Base-by-base conservation (phyloP, 2,797 vertebrate species). In the Clamator glandarius region DNA sequence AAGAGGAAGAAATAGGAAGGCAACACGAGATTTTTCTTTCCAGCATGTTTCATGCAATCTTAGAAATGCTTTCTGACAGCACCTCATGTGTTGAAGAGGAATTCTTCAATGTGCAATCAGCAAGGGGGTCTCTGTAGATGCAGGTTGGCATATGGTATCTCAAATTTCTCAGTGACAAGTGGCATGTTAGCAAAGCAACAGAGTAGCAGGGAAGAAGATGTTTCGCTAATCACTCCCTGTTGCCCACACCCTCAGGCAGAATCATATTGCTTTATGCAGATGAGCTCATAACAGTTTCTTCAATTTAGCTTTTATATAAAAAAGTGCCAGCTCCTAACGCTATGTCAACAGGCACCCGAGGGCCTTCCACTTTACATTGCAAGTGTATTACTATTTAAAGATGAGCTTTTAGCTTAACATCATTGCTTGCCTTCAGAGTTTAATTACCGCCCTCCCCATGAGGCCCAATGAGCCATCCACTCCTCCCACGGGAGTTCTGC, bases 211-310 rank as follows among this genome's bases (percentile, higher is more conserved):
- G 93, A 97, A 96, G 95, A 96, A 96, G 97, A 97, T 91, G 90
- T 97, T 96, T 97, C 97, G 97, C 98, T 98, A 98, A 99, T 98
- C 96, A 97, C 98, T 98, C 98, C 98, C 98, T 96, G 98, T 97
- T 98, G 98, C 98, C 98, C 97, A 90, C 97, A 97, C 98, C 99
- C 98, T 97, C 89, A 95, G 99, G 99, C 99, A 94, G 97, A 98
- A 98, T 98, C 97, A 97, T 97, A 97, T 98, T 98, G 97, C 98
- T 99, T 98, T 98, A 99, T 99, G 98, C 98, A 99, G 98, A 99
- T 99, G 98, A 99, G 98, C 98, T 98, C 98, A 97, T 98, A 98
- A 98, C 98, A 98, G 98, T 98, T 98, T 97, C 98, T 97, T 97
- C 98, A 98, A 98, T 98, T 99, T 98, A 98, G 98, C 98, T 98